These are phyloP conservation scores for Lichenostomus cassidix DNA, from an alignment of 2,113 vertebrate species.

Conservation along the genomic window DNA sequence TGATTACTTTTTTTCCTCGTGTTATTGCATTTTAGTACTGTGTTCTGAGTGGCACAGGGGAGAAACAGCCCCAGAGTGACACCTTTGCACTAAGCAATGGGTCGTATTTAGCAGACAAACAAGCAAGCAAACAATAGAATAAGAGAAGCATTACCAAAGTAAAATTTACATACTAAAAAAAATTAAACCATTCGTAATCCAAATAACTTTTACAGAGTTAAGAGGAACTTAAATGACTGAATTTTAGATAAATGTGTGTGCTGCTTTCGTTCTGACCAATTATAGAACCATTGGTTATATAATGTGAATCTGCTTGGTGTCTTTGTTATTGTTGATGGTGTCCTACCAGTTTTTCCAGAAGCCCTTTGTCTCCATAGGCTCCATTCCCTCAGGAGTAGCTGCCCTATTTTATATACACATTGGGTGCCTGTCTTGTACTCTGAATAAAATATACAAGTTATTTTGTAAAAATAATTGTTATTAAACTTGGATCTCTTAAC, in stretches of 20 bases:
- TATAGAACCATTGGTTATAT: not conserved
- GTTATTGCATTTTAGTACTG: not conserved
- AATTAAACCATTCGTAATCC: not conserved
- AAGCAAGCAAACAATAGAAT: not conserved
- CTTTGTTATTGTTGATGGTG: fast-evolving
- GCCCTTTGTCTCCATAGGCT: not conserved
- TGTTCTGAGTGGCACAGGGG: not conserved
- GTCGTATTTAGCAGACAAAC: not conserved
- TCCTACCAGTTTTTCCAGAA: not conserved
- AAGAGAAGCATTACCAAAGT: not conserved
- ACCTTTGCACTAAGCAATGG: not conserved
- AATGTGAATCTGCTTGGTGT: not conserved
- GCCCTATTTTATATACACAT: not conserved
- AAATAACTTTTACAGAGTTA: not conserved
- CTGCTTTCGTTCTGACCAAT: not conserved
- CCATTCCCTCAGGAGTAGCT: not conserved
- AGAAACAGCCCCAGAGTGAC: not conserved
- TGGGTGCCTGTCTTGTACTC: not conserved
- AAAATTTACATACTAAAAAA: not conserved
- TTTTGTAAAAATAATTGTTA: not conserved
- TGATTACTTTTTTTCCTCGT: not conserved
- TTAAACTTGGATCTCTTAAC: not conserved
- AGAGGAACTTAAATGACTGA: not conserved
- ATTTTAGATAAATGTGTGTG: not conserved
- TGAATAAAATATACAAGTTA: not conserved